Percentiles rank a stretch among this genome's conserved stretches.
These are phyloP conservation scores for Phyllotreta striolata DNA, from an alignment of 2,888 invertebrate genomes.

Conservation along the genomic window DNA sequence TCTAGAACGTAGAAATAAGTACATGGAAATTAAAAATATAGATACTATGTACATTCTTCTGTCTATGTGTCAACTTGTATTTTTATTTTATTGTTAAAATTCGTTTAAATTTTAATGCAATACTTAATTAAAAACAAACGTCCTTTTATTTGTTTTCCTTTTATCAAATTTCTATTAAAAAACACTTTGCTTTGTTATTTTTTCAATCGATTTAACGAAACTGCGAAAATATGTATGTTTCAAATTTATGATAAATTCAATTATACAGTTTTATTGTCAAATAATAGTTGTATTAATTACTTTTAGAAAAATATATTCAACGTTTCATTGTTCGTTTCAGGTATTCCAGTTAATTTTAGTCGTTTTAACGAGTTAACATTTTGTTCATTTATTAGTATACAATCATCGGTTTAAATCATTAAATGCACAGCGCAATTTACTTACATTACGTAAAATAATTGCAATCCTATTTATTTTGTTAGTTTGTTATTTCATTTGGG, in stretches of 20 bases:
- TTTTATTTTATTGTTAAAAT: no score
- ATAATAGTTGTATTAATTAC: conserved; percentile 34
- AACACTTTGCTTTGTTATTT: conserved; percentile 1
- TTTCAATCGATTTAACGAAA: conserved; percentile 20
- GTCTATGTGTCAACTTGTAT: no score
- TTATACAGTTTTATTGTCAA: conserved; percentile 30
- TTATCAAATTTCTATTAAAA: no score
- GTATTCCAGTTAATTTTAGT: conserved; percentile 19
- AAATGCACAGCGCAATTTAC: conserved; percentile 42
- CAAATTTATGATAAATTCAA: conserved; percentile 27
- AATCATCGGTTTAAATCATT: conserved; percentile 43
- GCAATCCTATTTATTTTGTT: conserved; percentile 42
- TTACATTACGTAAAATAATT: conserved; percentile 44
- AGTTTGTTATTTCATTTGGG: conserved; percentile 34
- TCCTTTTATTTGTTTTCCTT: no score
- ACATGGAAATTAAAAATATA: no score
- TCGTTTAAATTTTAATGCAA: no score
- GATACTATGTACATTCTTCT: no score
- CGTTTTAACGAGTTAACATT: conserved; percentile 39
- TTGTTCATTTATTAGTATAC: conserved; percentile 45
- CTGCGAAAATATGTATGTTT: conserved; percentile 12
- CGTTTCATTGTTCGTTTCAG: conserved; percentile 28
- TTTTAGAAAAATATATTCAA: conserved; percentile 34
- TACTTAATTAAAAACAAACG: no score
- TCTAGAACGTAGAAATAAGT: no score